These are phyloP conservation scores for Leptopilina boulardi DNA, from an alignment of 1,140 invertebrate genomes.

Conservation along the genomic window DNA sequence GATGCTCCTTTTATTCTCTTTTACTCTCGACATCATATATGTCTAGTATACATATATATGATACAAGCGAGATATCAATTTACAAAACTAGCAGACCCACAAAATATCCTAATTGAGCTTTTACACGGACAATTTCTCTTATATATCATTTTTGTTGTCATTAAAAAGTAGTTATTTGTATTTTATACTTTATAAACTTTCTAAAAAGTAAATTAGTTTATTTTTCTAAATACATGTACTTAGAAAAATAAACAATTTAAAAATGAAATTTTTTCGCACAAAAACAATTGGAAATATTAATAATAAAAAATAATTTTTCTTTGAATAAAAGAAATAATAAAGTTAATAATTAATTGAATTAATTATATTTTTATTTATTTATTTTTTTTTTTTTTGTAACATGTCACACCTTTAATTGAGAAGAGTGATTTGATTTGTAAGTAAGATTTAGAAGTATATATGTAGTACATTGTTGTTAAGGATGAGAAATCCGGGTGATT, in stretches of 20 bases:
- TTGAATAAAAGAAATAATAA: too few relatives aligned
- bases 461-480: too few relatives aligned
- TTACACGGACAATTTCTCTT: conserved; percentile 1
- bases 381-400: too few relatives aligned
- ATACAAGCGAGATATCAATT: conserved; percentile 24
- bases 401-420: too few relatives aligned
- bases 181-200: not conserved
- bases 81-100: conserved; percentile 25
- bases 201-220: too few relatives aligned
- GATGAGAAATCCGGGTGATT: not conserved
- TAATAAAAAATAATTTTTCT: too few relatives aligned
- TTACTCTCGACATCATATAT: not conserved
- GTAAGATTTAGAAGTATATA: not conserved
- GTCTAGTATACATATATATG: not conserved
- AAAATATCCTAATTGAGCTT: conserved; percentile 22
- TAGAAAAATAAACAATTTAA: too few relatives aligned
- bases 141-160: conserved; percentile 1
- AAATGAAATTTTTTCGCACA: too few relatives aligned
- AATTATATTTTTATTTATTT: too few relatives aligned
- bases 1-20: conserved; percentile 7
- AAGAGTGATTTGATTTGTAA: conserved; percentile 1
- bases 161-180: not conserved
- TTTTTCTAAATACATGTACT: too few relatives aligned
- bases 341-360: too few relatives aligned
- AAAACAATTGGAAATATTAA: too few relatives aligned